Base-by-base conservation (phyloP, 2,888 invertebrate genomes). In the Tetropium fuscum region DNA sequence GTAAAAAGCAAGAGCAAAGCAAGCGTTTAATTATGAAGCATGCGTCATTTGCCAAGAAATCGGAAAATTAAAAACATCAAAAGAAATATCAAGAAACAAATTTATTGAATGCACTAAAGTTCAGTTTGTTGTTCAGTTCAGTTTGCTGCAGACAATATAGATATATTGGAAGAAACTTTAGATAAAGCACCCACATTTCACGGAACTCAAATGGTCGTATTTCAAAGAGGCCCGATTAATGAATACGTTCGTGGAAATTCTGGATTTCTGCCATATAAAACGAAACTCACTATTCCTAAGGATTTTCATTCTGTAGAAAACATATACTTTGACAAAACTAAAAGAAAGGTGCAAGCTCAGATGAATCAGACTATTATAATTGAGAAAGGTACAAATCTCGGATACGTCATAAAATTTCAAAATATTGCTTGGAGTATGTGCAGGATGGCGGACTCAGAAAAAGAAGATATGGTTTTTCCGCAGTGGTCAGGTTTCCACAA, bases 401-500 rank as follows among this genome's bases (percentile, higher is more conserved):
- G n/a, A n/a, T n/a, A n/a, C n/a, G n/a, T n/a, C n/a, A n/a, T n/a
- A n/a, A n/a, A n/a, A n/a, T n/a, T n/a, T n/a, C n/a, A n/a, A n/a
- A n/a, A n/a, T n/a, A n/a, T n/a, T n/a, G n/a, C n/a, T n/a, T n/a
- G n/a, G n/a, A n/a, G n/a, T n/a, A n/a, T n/a, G n/a, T n/a, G n/a
- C n/a, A n/a, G n/a, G n/a, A n/a, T n/a, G n/a, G n/a, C n/a, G n/a
- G n/a, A n/a, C n/a, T n/a, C n/a, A n/a, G n/a, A n/a, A n/a, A n/a
- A n/a, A n/a, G n/a, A n/a, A n/a, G n/a, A n/a, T n/a, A n/a, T 27
- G n/a, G 27, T 27, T 27, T 27, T 25, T 18, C 54, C 59, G 13
- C 53, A 51, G 34, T 60, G 60, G 49, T 15, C 60, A 10, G 59
- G 49, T 2, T 54, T 48, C 30, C n/a, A 54, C 13, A 54, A 54